Percentiles rank a stretch among this genome's conserved stretches.
These are phyloP conservation scores for Sussaba pulchella DNA, from an alignment of 2,888 invertebrate genomes.

Conservation along the genomic window DNA sequence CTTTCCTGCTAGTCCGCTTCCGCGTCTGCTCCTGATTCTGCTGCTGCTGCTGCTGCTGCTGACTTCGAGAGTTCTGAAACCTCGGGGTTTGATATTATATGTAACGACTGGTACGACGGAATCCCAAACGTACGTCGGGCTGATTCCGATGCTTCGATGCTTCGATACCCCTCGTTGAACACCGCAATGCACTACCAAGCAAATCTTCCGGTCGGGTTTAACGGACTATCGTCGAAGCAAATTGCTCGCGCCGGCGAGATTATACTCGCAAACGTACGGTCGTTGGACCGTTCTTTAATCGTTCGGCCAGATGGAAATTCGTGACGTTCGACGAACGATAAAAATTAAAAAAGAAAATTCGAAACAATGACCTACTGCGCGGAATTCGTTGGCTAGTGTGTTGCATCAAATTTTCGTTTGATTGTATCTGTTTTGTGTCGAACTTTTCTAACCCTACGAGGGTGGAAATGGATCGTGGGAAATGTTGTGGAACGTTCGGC, in stretches of 20 bases:
- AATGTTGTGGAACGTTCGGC: no score
- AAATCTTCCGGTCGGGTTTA: conserved; percentile 41
- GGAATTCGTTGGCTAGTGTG: no score
- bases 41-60: conserved; percentile 44
- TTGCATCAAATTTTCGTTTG: neutral
- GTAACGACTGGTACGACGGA: conserved; percentile 15
- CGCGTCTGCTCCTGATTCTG: conserved; percentile 32
- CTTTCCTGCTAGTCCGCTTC: conserved; percentile 21
- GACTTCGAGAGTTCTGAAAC: conserved; percentile 55
- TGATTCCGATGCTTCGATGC: conserved; percentile 41
- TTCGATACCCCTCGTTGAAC: neutral
- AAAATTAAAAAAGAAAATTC: conserved; percentile 4
- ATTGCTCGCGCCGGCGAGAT: conserved; percentile 32
- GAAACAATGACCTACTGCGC: neutral
- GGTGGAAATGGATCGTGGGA: no score
- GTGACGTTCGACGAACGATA: neutral
- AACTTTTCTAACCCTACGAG: no score
- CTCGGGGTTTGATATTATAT: conserved; percentile 42
- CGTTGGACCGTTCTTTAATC: neutral
- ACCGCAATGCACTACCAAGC: conserved; percentile 30
- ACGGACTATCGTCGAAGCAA: conserved; percentile 46
- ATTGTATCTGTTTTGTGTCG: no score
- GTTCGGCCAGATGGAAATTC: conserved; percentile 13
- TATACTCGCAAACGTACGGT: conserved; percentile 34
- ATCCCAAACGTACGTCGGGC: conserved; percentile 33